Base-by-base conservation (phyloP, 2,888 invertebrate species). In the Diplolepis rosae region DNA sequence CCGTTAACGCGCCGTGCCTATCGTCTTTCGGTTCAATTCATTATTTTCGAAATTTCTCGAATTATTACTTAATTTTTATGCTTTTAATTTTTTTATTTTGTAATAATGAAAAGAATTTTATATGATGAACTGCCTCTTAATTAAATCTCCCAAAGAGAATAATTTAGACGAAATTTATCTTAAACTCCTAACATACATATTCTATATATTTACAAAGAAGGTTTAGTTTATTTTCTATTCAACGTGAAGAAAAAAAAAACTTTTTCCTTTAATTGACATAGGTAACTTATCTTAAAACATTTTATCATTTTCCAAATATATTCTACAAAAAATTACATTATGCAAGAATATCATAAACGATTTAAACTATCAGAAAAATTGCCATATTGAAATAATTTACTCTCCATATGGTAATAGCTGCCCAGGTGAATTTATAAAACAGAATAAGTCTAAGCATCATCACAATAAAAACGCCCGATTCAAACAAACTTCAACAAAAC, bases 1-100 rank as follows among this genome's bases (percentile, higher is more conserved):
- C 71, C 74, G 75, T 56, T 56, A 66, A 69, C 73, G 79, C 48
- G 42, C 52, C 13, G 28, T 48, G 22, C 48, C 48, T 28, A 48
- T 65, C 65, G 30, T 28, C 42, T 48, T 51, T 22, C 30, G 24
- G 32, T 22, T 45, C 45, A 18, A 45, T 22, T 2, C 9, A 6
- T 9, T 45, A 45, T 45, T 45, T 45, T 45, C 45, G 18, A 45
- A 45, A 45, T 45, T 45, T 11, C 45, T 45, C 15, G 1, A 6
- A 18, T 9, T 45, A 45, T 45, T 45, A 11, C 45, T 45, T 18
- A 18, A 45, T 45, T 45, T 9, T 45, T 9, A 9, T 6, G 22
- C 45, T 45, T 45, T 45, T 45, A 18, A 18, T 45, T 2, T n/a
- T n/a, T n/a, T n/a, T 15, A 45, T 9, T 18, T n/a, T 45, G 18